Evolutionary conservation across 1,140 invertebrate species (phyloP).

Genomic region (Drosophila varians): DNA sequence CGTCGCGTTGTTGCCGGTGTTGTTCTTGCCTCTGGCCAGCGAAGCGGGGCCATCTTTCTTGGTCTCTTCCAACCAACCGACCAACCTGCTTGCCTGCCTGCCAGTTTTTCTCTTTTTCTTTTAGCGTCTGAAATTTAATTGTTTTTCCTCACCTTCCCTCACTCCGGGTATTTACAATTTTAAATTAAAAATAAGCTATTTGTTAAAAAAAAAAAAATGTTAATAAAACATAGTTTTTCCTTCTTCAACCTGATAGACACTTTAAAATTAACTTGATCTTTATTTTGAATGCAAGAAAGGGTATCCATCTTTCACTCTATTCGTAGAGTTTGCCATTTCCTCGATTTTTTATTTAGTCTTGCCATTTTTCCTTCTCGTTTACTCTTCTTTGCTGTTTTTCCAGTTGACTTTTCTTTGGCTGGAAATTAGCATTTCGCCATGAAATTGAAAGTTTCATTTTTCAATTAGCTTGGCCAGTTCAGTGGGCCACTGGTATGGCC

Average conservation of each 20-base stretch:
- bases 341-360: slow-evolving; percentile 25
- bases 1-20: slow-evolving; percentile 40
- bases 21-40: slow-evolving; percentile 40
- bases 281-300: neutral
- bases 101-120: slow-evolving; percentile 24
- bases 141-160: slow-evolving; percentile 48
- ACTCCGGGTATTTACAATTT: slow-evolving; percentile 6
- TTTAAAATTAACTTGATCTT: too few species aligned
- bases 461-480: slow-evolving; percentile 51
- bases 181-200: too few species aligned
- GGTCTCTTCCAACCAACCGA: slow-evolving; percentile 21
- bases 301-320: neutral
- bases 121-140: slow-evolving; percentile 54
- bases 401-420: slow-evolving; percentile 43
- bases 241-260: too few species aligned
- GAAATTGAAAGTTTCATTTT: slow-evolving; percentile 73
- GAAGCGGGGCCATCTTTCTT: slow-evolving; percentile 54
- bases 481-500: slow-evolving; percentile 41
- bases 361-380: slow-evolving; percentile 8
- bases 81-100: too few species aligned
- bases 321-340: slow-evolving; percentile 15
- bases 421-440: slow-evolving; percentile 56
- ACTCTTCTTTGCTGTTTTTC: slow-evolving; percentile 26
- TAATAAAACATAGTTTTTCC: too few species aligned
- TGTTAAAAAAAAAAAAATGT: too few species aligned